phyloP scores from a whole-genome alignment of 2,888 invertebrate genomes.

The Lydus trimaculatus region DNA sequence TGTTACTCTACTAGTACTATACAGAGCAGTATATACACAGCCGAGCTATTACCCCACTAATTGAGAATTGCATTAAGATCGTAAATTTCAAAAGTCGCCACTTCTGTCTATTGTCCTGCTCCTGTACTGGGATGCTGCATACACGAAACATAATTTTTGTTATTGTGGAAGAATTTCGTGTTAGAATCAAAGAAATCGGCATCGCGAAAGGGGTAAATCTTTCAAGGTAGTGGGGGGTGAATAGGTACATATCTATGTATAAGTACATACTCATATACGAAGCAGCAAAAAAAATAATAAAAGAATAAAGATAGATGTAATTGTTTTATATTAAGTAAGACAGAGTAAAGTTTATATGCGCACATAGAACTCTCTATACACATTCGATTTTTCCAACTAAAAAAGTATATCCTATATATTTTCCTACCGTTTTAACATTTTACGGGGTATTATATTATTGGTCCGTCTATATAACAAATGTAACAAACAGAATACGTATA shows the following conservation, averaged over 20 bases:
- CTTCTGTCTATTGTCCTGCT: constrained; percentile 55
- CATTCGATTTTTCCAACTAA: constrained; percentile 59
- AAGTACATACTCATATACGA: not conserved
- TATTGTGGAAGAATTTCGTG: too few species aligned
- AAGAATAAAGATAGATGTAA: constrained; percentile 1
- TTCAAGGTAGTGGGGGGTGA: not conserved
- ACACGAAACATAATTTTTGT: too few species aligned
- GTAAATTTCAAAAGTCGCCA: constrained; percentile 66
- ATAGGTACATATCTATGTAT: not conserved
- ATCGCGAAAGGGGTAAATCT: not conserved
- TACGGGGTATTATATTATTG: constrained; percentile 48
- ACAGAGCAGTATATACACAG: constrained; percentile 51
- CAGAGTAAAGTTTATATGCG: constrained; percentile 37
- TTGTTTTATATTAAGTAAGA: not conserved
- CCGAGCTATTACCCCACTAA: constrained; percentile 72
- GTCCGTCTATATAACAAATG: constrained; percentile 42
- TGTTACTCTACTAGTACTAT: constrained; percentile 19
- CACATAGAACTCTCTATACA: constrained; percentile 49
- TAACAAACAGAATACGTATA: constrained; percentile 29
- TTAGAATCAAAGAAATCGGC: too few species aligned
- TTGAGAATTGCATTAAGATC: constrained; percentile 73
- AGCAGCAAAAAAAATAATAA: not conserved
- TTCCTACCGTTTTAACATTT: not conserved
- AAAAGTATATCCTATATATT: constrained; percentile 58
- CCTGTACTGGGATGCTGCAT: too few species aligned